Evolutionary conservation across 2,888 invertebrate species (phyloP).

Genomic region (Mactromeris polynyma): DNA sequence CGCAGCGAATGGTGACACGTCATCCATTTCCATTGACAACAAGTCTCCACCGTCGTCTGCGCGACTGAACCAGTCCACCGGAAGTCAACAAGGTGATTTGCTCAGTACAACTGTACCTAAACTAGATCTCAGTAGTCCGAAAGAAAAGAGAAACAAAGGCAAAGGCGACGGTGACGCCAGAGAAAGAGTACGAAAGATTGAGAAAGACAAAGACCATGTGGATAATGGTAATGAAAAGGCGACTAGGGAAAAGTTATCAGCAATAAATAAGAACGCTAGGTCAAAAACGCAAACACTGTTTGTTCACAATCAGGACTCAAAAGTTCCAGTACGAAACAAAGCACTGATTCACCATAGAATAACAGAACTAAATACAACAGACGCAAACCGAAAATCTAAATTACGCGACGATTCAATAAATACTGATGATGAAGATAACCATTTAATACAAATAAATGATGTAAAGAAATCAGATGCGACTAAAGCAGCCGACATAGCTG

Average conservation of each 20-base stretch:
- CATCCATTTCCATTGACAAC: neutral
- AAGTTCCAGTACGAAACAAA: conserved; percentile 29
- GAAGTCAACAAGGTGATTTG: neutral
- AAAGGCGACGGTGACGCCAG: neutral
- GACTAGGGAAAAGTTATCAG: neutral
- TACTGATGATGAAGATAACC: neutral
- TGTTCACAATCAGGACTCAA: conserved; percentile 26
- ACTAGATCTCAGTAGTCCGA: conserved; percentile 24
- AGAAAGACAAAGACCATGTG: conserved; percentile 17
- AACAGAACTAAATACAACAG: conserved; percentile 16
- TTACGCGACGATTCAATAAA: conserved; percentile 23
- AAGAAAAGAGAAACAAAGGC: conserved; percentile 13
- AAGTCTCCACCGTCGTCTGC: neutral
- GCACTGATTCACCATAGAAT: neutral
- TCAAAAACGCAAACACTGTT: conserved; percentile 54
- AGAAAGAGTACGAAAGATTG: neutral
- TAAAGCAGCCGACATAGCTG: neutral
- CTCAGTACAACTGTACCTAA: conserved; percentile 10
- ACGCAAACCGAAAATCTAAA: conserved; percentile 2
- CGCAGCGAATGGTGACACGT: conserved; percentile 37
- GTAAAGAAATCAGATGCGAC: conserved; percentile 11
- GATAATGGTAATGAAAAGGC: conserved; percentile 4
- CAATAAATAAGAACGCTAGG: conserved; percentile 6
- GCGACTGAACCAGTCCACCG: neutral
- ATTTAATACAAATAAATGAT: conserved; percentile 17